phyloP scores from a whole-genome alignment of 37 sponge, comb jelly and placozoan genomes.

The Chondrilla cf. caribensis region DNA sequence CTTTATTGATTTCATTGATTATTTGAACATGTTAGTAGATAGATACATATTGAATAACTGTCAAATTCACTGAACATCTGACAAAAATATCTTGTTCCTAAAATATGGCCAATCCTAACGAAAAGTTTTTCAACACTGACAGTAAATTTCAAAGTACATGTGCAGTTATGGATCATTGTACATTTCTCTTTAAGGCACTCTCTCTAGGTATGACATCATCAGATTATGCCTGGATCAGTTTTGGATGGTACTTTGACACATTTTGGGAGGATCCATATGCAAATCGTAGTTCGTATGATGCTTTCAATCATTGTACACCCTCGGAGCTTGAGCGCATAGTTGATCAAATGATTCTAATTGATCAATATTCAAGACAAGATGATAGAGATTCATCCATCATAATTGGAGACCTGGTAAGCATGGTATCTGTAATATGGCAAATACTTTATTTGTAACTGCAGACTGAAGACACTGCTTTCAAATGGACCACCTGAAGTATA shows the following conservation, averaged over 20 bases:
- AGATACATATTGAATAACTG: too few relatives aligned
- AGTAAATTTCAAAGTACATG: too few relatives aligned
- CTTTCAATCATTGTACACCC: background rate
- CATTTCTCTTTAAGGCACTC: too few relatives aligned
- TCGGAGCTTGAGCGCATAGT: background rate
- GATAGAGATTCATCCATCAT: background rate
- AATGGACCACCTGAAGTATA: too few relatives aligned
- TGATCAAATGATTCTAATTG: background rate
- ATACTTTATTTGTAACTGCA: background rate
- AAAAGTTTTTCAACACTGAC: too few relatives aligned
- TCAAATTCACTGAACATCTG: too few relatives aligned
- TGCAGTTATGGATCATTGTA: too few relatives aligned
- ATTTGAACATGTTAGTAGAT: too few relatives aligned
- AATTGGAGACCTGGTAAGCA: background rate
- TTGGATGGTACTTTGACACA: background rate
- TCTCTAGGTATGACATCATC: slow-evolving; percentile 3
- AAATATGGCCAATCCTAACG: too few relatives aligned
- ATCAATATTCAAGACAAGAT: background rate
- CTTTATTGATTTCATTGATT: too few relatives aligned
- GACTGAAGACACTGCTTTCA: too few relatives aligned
- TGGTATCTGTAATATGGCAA: background rate
- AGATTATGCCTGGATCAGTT: slow-evolving; percentile 1
- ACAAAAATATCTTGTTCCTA: too few relatives aligned
- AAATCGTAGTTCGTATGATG: background rate
- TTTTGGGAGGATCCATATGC: background rate